These are phyloP conservation scores for Drosophila tanythrix DNA, from an alignment of 2,888 invertebrate species.

Conservation along the genomic window DNA sequence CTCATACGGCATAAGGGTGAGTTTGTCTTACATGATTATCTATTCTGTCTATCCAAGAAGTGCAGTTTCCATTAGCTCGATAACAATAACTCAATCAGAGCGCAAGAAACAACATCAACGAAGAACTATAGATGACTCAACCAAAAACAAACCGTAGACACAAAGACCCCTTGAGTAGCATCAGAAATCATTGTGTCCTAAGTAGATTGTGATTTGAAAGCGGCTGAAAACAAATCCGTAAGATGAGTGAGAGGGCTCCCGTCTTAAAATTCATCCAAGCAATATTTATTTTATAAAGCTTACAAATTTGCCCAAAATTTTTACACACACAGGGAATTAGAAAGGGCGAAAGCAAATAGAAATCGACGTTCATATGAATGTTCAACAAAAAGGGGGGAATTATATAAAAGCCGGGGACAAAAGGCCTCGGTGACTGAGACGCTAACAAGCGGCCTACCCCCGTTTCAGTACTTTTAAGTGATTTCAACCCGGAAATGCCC, in stretches of 20 bases:
- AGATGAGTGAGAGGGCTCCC: slow-evolving; percentile 13
- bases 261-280: slow-evolving; percentile 16
- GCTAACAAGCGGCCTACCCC: slow-evolving; percentile 61
- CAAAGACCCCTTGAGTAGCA: slow-evolving; percentile 14
- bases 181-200: slow-evolving; percentile 41
- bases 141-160: slow-evolving; percentile 28
- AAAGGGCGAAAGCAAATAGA: slow-evolving; percentile 14
- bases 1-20: neutral
- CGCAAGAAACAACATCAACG: slow-evolving; percentile 11
- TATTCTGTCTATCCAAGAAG: neutral
- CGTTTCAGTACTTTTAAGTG: slow-evolving; percentile 68
- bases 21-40: slow-evolving; percentile 12
- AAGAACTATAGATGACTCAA: slow-evolving; percentile 36
- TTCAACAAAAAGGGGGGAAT: slow-evolving; percentile 30
- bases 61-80: slow-evolving; percentile 54
- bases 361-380: slow-evolving; percentile 53
- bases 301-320: slow-evolving; percentile 74
- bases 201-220: slow-evolving; percentile 48
- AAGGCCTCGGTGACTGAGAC: slow-evolving; percentile 38
- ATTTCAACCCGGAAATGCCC: slow-evolving; percentile 79
- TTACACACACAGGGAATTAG: slow-evolving; percentile 29
- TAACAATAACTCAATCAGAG: slow-evolving; percentile 65
- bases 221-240: slow-evolving; percentile 49
- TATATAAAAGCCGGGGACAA: slow-evolving; percentile 59
- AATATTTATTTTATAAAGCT: slow-evolving; percentile 77